Conservation (phyloP, 2,113 vertebrate species). For the Dinomys branickii region DNA sequence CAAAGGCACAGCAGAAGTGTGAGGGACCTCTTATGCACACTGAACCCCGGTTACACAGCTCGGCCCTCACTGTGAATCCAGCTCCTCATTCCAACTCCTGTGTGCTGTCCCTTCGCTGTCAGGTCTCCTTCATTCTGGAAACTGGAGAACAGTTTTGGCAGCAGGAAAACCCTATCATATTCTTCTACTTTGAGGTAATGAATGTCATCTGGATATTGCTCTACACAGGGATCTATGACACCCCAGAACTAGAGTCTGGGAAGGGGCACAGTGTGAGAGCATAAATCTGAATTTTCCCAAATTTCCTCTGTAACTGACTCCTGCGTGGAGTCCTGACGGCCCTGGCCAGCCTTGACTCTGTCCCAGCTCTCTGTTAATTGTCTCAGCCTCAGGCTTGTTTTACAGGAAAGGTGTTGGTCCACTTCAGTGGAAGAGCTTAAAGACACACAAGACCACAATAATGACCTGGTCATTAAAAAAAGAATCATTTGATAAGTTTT, state of each 20-base stretch:
- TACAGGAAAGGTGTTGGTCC: neutral
- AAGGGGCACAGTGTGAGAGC: neutral
- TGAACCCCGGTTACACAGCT: neutral
- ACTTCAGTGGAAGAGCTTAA: neutral
- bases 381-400: neutral
- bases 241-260: neutral
- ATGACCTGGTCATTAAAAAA: neutral
- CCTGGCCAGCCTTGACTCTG: neutral
- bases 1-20: neutral
- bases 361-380: neutral
- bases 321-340: neutral
- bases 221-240: neutral
- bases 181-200: conserved; percentile 39
- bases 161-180: neutral
- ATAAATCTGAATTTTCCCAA: neutral
- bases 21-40: neutral
- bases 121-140: neutral
- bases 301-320: neutral
- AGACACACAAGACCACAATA: conserved; percentile 31
- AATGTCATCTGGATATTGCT: neutral
- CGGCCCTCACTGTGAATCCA: neutral
- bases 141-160: neutral
- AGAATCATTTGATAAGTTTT: neutral
- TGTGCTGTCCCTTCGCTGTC: neutral
- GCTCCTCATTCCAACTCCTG: neutral